Base-by-base conservation (phyloP, 1,140 invertebrate genomes). In the Cardiocondyla obscurior region DNA sequence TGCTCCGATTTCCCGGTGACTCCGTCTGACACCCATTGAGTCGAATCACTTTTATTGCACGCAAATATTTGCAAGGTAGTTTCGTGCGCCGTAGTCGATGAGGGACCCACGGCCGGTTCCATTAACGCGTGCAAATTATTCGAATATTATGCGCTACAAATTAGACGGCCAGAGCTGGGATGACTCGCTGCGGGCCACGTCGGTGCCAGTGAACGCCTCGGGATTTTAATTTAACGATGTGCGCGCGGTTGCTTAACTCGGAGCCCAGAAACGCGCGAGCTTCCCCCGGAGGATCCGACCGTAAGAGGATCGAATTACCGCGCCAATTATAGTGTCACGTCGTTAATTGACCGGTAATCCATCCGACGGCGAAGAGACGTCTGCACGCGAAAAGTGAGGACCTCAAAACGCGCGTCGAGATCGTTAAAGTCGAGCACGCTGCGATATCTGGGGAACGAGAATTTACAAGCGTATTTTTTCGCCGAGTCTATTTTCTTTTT, bases 71-170 rank as follows among this genome's bases (percentile, higher is more conserved):
- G 74, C 74, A 79, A 79, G 62, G 46, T 39, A 44, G 30, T 79
- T 53, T 33, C 62, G 62, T 19, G 62, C 62, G 46, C 1, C 60
- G 60, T 49, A 65, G 53, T 16, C 82, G 64, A 74, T 67, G 76
- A 74, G 44, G 57, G 65, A 62, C 36, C 46, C 73, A 57, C 44
- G 53, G 57, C 42, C 51, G 64, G 64, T 51, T 81, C 83, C 83
- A 88, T 85, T 83, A 88, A 82, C 84, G 74, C 53, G 85, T 72
- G 85, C 83, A 86, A 89, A 89, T 89, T 89, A 89, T 89, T 86
- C 84, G 84, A 89, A 89, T 89, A 89, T 89, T 89, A 89, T 89
- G 88, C 87, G 81, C 64, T 84, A 84, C 88, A 88, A 89, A 89
- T 89, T 89, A 89, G 88, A 89, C 77, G 77, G 73, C 87, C 58